phyloP scores from a whole-genome alignment of 2,113 vertebrate species.

The Eudyptes chrysolophus region DNA sequence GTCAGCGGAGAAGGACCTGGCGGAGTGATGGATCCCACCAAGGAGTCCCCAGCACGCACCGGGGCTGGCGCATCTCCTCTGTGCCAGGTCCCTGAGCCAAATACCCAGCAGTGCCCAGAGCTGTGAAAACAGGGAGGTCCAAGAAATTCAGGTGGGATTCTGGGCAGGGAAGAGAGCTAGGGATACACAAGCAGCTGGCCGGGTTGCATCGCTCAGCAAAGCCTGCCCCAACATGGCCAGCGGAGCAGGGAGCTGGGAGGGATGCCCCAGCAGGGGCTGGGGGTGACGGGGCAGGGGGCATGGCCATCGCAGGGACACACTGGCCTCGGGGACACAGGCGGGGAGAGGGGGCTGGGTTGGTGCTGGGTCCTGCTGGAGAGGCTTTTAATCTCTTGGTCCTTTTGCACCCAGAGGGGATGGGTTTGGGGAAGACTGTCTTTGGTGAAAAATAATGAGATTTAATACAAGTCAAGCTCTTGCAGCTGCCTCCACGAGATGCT shows the following conservation, averaged over 20 bases:
- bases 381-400: not conserved
- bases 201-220: not conserved
- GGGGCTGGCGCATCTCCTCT: rapidly evolving
- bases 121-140: not conserved
- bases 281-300: not conserved
- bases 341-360: rapidly evolving
- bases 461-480: not conserved
- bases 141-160: not conserved
- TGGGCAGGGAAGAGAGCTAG: not conserved
- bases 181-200: rapidly evolving
- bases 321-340: not conserved
- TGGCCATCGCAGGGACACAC: rapidly evolving
- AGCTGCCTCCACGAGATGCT: not conserved
- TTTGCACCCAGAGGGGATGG: not conserved
- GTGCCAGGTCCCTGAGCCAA: not conserved
- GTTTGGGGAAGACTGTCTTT: not conserved
- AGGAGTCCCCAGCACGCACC: rapidly evolving
- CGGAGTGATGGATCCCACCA: not conserved
- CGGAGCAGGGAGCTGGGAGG: not conserved
- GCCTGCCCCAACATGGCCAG: rapidly evolving
- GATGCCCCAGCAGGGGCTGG: rapidly evolving
- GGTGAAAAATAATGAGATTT: not conserved
- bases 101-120: not conserved
- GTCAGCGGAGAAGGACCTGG: not conserved
- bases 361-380: not conserved